A percentile compares a stretch with the other conserved stretches of the same genome.
Conservation (phyloP, 2,888 invertebrate species). For the Cephus spinipes region DNA sequence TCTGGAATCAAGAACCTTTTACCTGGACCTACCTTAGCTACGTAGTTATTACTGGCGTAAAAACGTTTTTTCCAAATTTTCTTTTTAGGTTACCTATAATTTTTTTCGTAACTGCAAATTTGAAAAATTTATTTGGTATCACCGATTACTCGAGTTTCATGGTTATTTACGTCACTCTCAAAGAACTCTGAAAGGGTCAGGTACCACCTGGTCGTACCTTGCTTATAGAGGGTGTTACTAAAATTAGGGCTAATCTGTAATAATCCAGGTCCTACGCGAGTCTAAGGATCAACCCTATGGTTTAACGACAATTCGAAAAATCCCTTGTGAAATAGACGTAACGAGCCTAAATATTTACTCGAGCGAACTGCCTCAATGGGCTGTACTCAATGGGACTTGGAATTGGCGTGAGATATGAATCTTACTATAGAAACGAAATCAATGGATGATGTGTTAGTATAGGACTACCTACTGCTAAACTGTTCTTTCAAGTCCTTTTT, state of each 20-base stretch:
- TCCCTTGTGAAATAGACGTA: slow-evolving; percentile 14
- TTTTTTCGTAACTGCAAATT: slow-evolving; percentile 27
- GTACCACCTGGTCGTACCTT: background rate
- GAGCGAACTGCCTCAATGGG: slow-evolving; percentile 36
- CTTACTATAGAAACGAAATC: slow-evolving; percentile 24
- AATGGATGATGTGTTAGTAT: background rate
- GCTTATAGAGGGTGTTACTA: background rate
- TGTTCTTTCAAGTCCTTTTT: background rate
- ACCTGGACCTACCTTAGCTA: background rate
- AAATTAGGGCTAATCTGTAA: background rate
- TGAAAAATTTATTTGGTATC: slow-evolving; percentile 15
- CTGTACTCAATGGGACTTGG: slow-evolving; percentile 27
- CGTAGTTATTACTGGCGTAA: background rate
- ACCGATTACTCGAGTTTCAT: slow-evolving; percentile 21
- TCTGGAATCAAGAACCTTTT: background rate
- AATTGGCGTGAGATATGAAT: slow-evolving; percentile 43
- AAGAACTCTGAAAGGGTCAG: background rate
- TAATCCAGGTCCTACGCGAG: background rate
- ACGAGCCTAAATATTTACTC: slow-evolving; percentile 57
- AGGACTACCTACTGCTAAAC: background rate
- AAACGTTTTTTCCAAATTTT: background rate
- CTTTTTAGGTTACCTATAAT: slow-evolving; percentile 29
- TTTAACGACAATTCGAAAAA: background rate
- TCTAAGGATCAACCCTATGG: background rate
- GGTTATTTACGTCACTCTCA: background rate